Conservation (phyloP, 2,113 vertebrate species). For the Phoxinus phoxinus region DNA sequence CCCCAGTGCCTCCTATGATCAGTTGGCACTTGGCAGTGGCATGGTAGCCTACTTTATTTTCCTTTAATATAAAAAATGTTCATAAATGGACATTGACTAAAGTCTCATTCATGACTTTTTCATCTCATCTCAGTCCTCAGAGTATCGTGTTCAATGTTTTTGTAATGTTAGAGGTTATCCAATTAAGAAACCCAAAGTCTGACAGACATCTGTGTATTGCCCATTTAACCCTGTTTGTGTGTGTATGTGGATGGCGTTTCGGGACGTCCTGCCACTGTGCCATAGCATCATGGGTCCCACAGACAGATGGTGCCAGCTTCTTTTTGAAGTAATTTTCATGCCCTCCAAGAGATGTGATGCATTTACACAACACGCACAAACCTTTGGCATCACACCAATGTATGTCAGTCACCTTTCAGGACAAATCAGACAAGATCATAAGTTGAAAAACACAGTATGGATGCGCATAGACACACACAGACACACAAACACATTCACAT, state of each 20-base stretch:
- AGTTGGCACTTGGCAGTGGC: no score
- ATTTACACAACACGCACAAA: slow-evolving; percentile 41
- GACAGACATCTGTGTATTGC: slow-evolving; percentile 56
- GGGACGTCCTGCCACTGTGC: slow-evolving; percentile 49
- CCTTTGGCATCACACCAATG: slow-evolving; percentile 58
- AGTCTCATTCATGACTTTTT: background rate
- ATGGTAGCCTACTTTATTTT: background rate
- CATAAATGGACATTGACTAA: background rate
- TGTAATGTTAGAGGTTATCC: slow-evolving; percentile 44
- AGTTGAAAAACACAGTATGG: slow-evolving; percentile 7
- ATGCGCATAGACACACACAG: background rate
- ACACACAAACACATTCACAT: background rate
- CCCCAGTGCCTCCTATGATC: background rate
- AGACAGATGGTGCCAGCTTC: slow-evolving; percentile 65
- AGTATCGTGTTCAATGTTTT: background rate
- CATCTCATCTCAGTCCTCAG: background rate
- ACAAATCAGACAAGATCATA: slow-evolving; percentile 30
- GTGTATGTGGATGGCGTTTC: slow-evolving; percentile 42
- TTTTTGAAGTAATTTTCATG: slow-evolving; percentile 53
- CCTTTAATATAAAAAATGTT: background rate
- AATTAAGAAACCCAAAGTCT: slow-evolving; percentile 51
- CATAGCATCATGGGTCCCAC: slow-evolving; percentile 36
- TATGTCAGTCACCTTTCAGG: slow-evolving; percentile 54
- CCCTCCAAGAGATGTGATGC: slow-evolving; percentile 44
- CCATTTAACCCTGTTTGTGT: slow-evolving; percentile 48